These are phyloP conservation scores for Drosophila repletoides DNA, from an alignment of 1,140 invertebrate species.

Conservation along the genomic window DNA sequence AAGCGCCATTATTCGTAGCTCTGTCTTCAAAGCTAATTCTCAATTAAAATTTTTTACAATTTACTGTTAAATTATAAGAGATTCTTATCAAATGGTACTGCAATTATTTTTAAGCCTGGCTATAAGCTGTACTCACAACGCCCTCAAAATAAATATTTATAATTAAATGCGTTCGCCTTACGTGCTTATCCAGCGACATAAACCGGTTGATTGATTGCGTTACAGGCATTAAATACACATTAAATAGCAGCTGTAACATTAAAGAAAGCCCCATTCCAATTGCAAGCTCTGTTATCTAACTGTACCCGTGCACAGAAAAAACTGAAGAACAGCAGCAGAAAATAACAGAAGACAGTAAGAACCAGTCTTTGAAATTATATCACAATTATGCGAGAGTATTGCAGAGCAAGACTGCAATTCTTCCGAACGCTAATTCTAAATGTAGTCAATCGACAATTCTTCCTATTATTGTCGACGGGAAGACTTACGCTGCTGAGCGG, in stretches of 20 bases:
- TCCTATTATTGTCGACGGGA: not conserved
- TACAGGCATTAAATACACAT: conserved; percentile 10
- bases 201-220: conserved; percentile 40
- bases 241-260: conserved; percentile 11
- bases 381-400: conserved; percentile 11
- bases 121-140: too few relatives aligned
- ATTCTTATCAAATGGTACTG: too few relatives aligned
- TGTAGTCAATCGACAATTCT: conserved; percentile 16
- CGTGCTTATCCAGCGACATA: not conserved
- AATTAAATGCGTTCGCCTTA: not conserved
- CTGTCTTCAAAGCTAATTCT: too few relatives aligned
- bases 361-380: conserved; percentile 27
- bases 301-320: conserved; percentile 27
- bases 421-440: conserved; percentile 10
- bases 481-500: not conserved
- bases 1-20: too few relatives aligned
- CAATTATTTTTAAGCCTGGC: too few relatives aligned
- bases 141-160: not conserved
- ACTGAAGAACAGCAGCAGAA: conserved; percentile 15
- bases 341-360: conserved; percentile 10
- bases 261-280: conserved; percentile 31
- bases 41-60: too few relatives aligned
- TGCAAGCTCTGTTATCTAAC: conserved; percentile 43
- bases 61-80: too few relatives aligned
- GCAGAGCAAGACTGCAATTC: conserved; percentile 19